Evolutionary conservation across 2,797 vertebrate genomes (phyloP), one percentile per base, ranked within the genome.

Genomic region (Sorex maritimensis): DNA sequence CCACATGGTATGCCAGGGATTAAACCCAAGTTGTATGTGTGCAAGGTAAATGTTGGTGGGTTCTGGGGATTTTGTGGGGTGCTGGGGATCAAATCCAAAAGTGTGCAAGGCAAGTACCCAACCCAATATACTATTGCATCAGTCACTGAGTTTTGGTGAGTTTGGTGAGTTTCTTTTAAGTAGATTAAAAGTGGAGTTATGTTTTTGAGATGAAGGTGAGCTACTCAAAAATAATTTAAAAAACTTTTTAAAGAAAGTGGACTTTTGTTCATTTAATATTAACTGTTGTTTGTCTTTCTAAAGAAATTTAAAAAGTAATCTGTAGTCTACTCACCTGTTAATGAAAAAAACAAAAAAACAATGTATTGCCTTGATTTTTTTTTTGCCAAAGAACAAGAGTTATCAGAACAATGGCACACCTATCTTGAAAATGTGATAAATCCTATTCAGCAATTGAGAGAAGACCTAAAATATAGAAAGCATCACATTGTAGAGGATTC

Each of bases 391-490:
- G 99, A 98, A 46, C 92, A 97, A 92, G 95, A 96, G 75, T 97
- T 99, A 87, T 97, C 98, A 92, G 97, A 96, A 88, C 98, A 99
- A 41, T 89, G 96, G 92, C 97, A 98, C 67, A 46, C 63, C 0
- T 99, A 99, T 96, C 97, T 97, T 95, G 95, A 88, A 81, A 97
- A 97, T 81, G 98, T 98, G 26, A 98, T 99, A 52, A 97, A 96
- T 94, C 99, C 99, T 72, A 73, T 99, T 96, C 98, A 98, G 98
- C 98, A 99, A 91, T 98, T 99, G 49, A 98, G 95, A 96, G 98
- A 98, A 69, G 98, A 98, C 96, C 98, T 99, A 90, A 95, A 97
- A 95, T 97, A 98, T 96, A 98, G 98, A 92, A 97, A 99, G 96
- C 63, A 79, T 87, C 96, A 98, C 95, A 86, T 67, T 94, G 87